Evolutionary conservation across 2,888 invertebrate species (phyloP).

Genomic region (Piscicola geometra): DNA sequence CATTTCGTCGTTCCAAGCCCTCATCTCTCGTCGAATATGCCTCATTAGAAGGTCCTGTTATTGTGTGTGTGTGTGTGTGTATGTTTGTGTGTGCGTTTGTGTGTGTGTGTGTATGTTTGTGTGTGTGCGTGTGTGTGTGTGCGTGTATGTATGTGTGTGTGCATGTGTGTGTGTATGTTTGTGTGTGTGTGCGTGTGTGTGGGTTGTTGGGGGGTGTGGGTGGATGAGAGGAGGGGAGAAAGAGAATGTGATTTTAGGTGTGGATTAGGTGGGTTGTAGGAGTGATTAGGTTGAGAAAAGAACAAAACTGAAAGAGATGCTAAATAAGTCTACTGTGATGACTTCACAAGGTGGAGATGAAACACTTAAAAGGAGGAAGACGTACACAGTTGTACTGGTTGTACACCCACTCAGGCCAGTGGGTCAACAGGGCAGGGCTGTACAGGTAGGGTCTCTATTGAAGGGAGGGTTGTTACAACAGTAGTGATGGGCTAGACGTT

Average conservation of each 20-base stretch:
- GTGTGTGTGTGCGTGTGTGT: background rate
- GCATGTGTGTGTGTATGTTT: background rate
- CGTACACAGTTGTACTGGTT: conserved; percentile 63
- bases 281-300: no score
- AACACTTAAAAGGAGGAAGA: background rate
- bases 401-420: conserved; percentile 68
- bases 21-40: conserved; percentile 52
- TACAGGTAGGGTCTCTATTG: conserved; percentile 21
- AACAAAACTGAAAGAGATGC: no score
- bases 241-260: no score
- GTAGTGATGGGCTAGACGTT: background rate
- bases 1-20: conserved; percentile 54
- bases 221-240: background rate
- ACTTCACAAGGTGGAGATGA: no score
- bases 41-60: conserved; percentile 47
- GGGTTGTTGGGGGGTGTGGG: background rate
- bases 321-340: no score
- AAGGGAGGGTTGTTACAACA: background rate
- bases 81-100: background rate
- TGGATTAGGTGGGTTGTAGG: no score
- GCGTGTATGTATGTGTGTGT: background rate
- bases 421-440: conserved; percentile 57
- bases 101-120: background rate
- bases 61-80: background rate
- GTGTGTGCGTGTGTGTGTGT: background rate